Conservation (phyloP, 2,888 invertebrate genomes). For the Caenorhabditis angaria region DNA sequence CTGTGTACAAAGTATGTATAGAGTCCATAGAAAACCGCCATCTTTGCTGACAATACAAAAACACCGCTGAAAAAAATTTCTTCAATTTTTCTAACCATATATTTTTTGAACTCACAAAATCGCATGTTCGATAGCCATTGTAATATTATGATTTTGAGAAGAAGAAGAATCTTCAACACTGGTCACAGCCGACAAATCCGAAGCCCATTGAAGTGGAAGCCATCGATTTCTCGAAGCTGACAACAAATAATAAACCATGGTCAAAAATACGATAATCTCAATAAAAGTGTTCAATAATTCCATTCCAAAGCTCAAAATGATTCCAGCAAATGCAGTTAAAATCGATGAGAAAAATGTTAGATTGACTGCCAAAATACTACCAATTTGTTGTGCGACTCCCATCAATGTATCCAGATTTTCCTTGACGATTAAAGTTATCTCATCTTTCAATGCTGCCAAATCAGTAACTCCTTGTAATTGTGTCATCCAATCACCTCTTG, state of each 20-base stretch:
- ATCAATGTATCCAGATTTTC: slow-evolving; percentile 72
- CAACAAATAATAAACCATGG: slow-evolving; percentile 92
- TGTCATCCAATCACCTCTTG: slow-evolving; percentile 53
- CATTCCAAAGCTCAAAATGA: slow-evolving; percentile 70
- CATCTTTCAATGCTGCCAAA: slow-evolving; percentile 64
- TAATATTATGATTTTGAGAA: slow-evolving; percentile 55
- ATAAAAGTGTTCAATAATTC: slow-evolving; percentile 71
- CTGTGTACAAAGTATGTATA: slow-evolving; percentile 98
- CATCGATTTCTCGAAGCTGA: slow-evolving; percentile 86
- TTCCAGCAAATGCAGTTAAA: slow-evolving; percentile 59
- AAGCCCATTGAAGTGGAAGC: slow-evolving; percentile 81
- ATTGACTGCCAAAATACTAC: slow-evolving; percentile 64
- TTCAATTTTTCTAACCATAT: background rate
- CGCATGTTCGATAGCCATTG: slow-evolving; percentile 75
- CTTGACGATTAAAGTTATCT: slow-evolving; percentile 67
- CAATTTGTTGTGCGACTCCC: slow-evolving; percentile 68
- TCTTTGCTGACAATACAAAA: slow-evolving; percentile 93
- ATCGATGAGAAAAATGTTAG: slow-evolving; percentile 63
- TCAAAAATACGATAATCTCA: slow-evolving; percentile 85
- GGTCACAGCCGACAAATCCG: slow-evolving; percentile 39
- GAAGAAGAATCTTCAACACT: slow-evolving; percentile 10
- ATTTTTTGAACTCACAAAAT: slow-evolving; percentile 72
- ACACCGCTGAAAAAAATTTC: slow-evolving; percentile 81
- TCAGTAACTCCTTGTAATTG: slow-evolving; percentile 67
- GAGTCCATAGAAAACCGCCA: slow-evolving; percentile 94